phyloP scores from a whole-genome alignment of 1,140 invertebrate species.

The Lithobius niger region DNA sequence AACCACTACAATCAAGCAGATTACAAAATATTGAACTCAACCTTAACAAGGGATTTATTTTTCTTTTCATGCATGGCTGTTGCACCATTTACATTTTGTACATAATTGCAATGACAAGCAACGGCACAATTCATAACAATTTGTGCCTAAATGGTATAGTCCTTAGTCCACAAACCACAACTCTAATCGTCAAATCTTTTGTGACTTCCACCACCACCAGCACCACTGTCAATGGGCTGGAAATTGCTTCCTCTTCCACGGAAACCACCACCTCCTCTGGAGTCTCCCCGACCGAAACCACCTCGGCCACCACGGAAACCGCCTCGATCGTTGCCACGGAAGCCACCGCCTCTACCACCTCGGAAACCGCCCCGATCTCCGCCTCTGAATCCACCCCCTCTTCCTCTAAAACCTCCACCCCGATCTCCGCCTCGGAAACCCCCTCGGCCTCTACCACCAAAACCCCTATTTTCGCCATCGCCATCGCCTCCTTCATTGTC shows the following conservation, averaged over 20 bases:
- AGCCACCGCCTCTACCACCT: slow-evolving; percentile 18
- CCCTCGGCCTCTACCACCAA: slow-evolving; percentile 16
- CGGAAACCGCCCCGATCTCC: too few species aligned
- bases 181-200: not conserved
- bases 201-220: not conserved
- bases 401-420: slow-evolving; percentile 16
- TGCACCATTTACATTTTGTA: too few species aligned
- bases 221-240: not conserved
- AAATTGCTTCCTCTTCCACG: slow-evolving; percentile 19
- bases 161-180: not conserved
- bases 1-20: too few species aligned
- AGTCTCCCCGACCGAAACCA: too few species aligned
- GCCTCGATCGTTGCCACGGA: slow-evolving; percentile 17
- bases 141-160: not conserved
- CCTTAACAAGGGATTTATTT: too few species aligned
- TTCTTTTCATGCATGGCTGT: too few species aligned
- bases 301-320: slow-evolving; percentile 20
- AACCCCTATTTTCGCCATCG: slow-evolving; percentile 9
- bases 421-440: slow-evolving; percentile 24
- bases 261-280: slow-evolving; percentile 17
- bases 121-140: not conserved
- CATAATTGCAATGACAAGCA: too few species aligned
- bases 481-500: slow-evolving; percentile 15
- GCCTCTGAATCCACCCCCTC: slow-evolving; percentile 24
- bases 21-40: too few species aligned